Evolutionary conservation across 1,140 invertebrate genomes (phyloP), one percentile per base, ranked within the genome.

Genomic region (Megalopta genalis): DNA sequence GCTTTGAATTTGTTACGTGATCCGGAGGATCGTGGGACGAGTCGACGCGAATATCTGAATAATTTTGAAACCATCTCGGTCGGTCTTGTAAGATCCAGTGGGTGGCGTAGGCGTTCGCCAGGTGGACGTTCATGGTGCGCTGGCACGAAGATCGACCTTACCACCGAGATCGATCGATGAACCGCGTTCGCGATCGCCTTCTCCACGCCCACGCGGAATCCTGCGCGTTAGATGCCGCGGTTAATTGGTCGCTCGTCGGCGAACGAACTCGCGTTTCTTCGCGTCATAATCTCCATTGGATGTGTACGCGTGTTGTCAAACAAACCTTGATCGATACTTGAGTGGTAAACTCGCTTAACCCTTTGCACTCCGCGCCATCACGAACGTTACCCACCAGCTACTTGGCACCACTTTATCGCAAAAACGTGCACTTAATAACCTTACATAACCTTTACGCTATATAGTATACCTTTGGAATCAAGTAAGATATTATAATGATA

Each of bases 61-160:
- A 68, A 76, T 14, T 39, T 77, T 52, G 27, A 23, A 23, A 57
- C 42, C 59, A 57, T 39, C 52, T 54, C 60, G 71, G 52, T 32
- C 52, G 67, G 67, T 76, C 75, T 49, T 79, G 54, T 71, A 68
- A 60, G 77, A 42, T 68, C 54, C 66, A 46, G 72, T 75, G 70
- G 63, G 77, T 52, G 70, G 77, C 83, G 85, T 86, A 75, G 85
- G 80, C 68, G 71, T 67, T 81, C 77, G 77, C 83, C 85, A 87
- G 86, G 77, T 84, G 77, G 75, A 87, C 86, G 86, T 73, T 81
- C 74, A 75, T 57, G 76, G 76, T 49, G 71, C 66, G 72, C 72
- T 67, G 60, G 46, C 54, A 49, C 70, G 60, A 77, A 37, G 83
- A 82, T 77, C 83, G 63, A 78, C 83, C 83, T 85, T 71, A 67